Conservation (phyloP, 1,140 invertebrate species). For the Matsumurasca onukii region DNA sequence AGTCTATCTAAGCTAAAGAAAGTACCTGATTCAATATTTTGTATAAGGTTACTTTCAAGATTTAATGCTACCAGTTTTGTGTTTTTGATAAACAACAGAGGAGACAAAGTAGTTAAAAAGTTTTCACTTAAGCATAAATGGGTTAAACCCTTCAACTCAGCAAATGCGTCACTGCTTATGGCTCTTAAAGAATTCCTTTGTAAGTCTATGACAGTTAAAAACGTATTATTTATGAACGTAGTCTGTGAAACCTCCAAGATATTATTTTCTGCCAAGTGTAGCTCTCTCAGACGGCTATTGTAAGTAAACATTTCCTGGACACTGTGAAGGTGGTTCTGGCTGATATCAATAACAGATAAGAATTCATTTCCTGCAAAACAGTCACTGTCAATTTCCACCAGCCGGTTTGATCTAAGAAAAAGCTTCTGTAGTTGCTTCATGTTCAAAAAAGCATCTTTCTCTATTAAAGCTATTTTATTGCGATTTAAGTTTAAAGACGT, state of each 20-base stretch:
- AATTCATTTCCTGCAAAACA: conserved; percentile 73
- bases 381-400: conserved; percentile 65
- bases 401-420: conserved; percentile 84
- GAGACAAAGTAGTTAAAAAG: conserved; percentile 73
- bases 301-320: conserved; percentile 77
- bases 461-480: conserved; percentile 74
- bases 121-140: conserved; percentile 85
- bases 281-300: conserved; percentile 68
- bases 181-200: conserved; percentile 81
- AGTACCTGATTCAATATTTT: conserved; percentile 72
- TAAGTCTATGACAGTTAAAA: conserved; percentile 77
- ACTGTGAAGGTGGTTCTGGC: conserved; percentile 85
- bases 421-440: conserved; percentile 74
- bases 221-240: conserved; percentile 73
- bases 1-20: conserved; percentile 72
- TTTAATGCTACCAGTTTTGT: conserved; percentile 77
- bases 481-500: conserved; percentile 78
- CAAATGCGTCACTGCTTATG: conserved; percentile 70
- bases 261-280: conserved; percentile 87
- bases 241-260: conserved; percentile 78
- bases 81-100: conserved; percentile 70
- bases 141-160: conserved; percentile 68
- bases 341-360: conserved; percentile 77
- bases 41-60: conserved; percentile 86
- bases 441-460: conserved; percentile 71